Base-by-base conservation (phyloP, 2,888 invertebrate species). In the Drosophila neutralis region DNA sequence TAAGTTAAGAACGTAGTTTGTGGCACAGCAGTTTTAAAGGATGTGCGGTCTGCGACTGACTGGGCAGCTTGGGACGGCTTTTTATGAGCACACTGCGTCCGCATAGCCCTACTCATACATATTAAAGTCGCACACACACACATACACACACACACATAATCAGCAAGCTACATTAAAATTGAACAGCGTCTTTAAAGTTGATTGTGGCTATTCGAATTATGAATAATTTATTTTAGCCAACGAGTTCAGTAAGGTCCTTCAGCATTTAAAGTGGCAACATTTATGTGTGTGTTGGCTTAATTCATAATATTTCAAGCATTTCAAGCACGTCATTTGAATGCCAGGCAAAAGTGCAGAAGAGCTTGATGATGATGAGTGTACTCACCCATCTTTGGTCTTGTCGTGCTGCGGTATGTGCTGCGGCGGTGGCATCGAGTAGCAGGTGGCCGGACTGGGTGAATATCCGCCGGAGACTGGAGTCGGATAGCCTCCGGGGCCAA, bases 381-480 rank as follows among this genome's bases (percentile, higher is more conserved):
- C 93, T 92, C 77, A 93, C 93, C 93, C 92, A 82, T 93, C 93
- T 87, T 93, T 93, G 88, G 95, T 94, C 91, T 96, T 97, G 94
- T 97, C 96, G 93, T 96, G 97, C 89, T 94, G 95, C 71, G 96
- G 96, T 85, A 94, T 94, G 80, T 96, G 96, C 91, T 96, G 96
- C 42, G 97, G 97, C 69, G 96, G 96, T 71, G 97, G 97, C 97
- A 97, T 97, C 91, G 97, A 97, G 94, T 97, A 97, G 91, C 97
- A 97, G 56, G 96, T 95, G 61, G 94, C 94, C 75, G 93, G 92
- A 83, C 94, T 93, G 61, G 96, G 96, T 61, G 96, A 95, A 93
- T 96, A 96, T 72, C 94, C 95, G 73, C 94, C 94, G 63, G 96
- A 95, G 54, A 96, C 95, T 59, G 96, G 95, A 87, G 96, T 95